Evolutionary conservation across 64 coral and sea anemone genomes (phyloP), one percentile per base, ranked within the genome.

Genomic region (Actinia equina): DNA sequence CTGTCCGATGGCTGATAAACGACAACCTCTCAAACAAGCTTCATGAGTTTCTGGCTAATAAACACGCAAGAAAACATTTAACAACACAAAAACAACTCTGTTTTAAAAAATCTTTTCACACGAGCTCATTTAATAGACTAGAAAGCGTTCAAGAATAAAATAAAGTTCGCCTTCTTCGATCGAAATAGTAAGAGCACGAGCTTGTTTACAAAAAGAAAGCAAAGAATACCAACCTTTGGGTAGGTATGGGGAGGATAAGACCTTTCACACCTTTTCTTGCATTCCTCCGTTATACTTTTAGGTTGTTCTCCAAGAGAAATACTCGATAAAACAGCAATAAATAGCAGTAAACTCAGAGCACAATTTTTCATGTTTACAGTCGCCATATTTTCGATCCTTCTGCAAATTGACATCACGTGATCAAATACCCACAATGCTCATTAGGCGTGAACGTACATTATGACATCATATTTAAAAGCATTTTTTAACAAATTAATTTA

Each of bases 201-300:
- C 46, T 27, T 74, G 27, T 74, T 74, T 74, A 74, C 69, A 30
- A 41, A 41, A 71, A 74, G 22, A 30, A 12, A 74, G 13, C 11
- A 4, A 41, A 41, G 41, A 74, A 74, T 30, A 74, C 69, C 12
- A 74, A 74, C 69, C 69, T 74, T 74, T 41, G 69, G 69, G 15
- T 74, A 74, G 13, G 69, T 74, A 74, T 74, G 69, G 12, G 69
- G 69, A n/a, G 69, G 69, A 74, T 74, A 74, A 30, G 69, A 30
- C 69, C 69, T 74, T 30, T 74, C 69, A 26, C 69, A 74, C 41
- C 69, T 27, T 74, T 74, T 74, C 26, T 41, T 74, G 41, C 69
- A 74, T 11, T 74, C 69, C 41, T 74, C 26, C 41, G 69, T 74
- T 74, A 74, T 30, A 4, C 25, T 74, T 74, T 74, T 74, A 74